Conservation (phyloP, 2,888 invertebrate genomes). For the Tanypteryx hageni region DNA sequence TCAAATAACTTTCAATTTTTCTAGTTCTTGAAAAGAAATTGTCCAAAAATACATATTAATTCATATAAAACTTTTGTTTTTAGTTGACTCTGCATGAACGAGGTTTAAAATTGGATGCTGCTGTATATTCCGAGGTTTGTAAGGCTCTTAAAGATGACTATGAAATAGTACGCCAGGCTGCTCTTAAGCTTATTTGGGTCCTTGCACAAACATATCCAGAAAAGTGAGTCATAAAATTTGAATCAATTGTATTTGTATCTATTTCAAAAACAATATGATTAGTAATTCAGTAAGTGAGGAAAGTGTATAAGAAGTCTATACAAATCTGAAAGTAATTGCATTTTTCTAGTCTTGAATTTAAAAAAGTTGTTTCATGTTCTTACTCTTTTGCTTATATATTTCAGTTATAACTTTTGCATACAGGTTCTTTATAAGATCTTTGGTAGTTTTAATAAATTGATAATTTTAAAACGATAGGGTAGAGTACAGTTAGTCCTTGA, state of each 20-base stretch:
- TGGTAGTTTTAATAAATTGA: no score
- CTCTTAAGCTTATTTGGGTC: slow-evolving; percentile 90
- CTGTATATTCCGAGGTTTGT: slow-evolving; percentile 83
- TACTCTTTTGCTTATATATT: no score
- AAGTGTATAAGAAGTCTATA: not conserved
- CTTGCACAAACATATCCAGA: slow-evolving; percentile 92
- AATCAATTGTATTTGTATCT: not conserved
- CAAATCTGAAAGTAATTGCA: slow-evolving; percentile 69
- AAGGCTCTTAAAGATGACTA: slow-evolving; percentile 92
- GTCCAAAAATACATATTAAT: not conserved
- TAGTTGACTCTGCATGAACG: slow-evolving; percentile 84
- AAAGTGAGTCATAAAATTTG: slow-evolving; percentile 78
- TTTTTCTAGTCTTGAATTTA: slow-evolving; percentile 22
- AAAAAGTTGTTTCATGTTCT: not conserved
- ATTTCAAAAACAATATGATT: no score
- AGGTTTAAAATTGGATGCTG: slow-evolving; percentile 85
- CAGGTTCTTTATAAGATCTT: no score
- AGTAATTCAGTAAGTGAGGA: not conserved
- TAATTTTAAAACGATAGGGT: no score
- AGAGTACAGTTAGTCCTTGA: no score
- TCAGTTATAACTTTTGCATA: no score
- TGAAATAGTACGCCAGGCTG: slow-evolving; percentile 93
- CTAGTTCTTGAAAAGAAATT: not conserved
- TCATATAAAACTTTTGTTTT: slow-evolving; percentile 56
- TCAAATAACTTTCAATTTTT: no score